Evolutionary conservation across 1,140 invertebrate genomes (phyloP), one percentile per base, ranked within the genome.

Genomic region (Nymphalis io): DNA sequence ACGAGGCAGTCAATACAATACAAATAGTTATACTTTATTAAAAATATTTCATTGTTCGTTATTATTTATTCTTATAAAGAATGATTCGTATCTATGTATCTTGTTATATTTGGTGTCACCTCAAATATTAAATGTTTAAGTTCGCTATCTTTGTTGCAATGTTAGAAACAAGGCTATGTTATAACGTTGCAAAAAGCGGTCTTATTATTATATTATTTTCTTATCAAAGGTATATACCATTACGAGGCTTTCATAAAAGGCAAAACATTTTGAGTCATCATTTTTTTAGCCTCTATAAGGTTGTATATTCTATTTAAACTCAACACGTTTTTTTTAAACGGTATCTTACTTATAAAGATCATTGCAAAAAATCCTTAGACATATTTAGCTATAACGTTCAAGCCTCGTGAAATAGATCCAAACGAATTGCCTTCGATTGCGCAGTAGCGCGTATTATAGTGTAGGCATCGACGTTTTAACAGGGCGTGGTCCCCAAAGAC

Each of bases 401-500:
- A 76, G 69, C 40, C 62, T 68, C 62, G 68, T 51, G 70, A 74
- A 79, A 75, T 81, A 83, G 74, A 72, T 79, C 75, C 55, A 70
- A 81, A 82, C 73, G 71, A 75, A 77, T 71, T 67, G 66, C 69
- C 70, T 82, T 81, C 72, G 69, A 81, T 78, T 84, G 80, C 83
- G 83, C 83, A 85, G 80, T 79, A 82, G 79, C 80, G 75, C 78
- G 78, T 80, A 82, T 81, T 78, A 84, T 85, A 88, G 77, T 82
- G 78, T 83, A 86, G 80, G 75, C 80, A 82, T 82, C 76, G 76
- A 66, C 80, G 73, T 81, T 81, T 80, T 62, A 83, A 81, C 80
- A 85, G 85, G 87, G 88, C 88, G 88, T 89, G 88, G 88, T 79
- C 79, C 76, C 65, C 67, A 65, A 69, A 83, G 84, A 87, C 86